These are phyloP conservation scores for Sphenodon punctatus DNA, from an alignment of 2,797 vertebrate genomes.

Conservation along the genomic window DNA sequence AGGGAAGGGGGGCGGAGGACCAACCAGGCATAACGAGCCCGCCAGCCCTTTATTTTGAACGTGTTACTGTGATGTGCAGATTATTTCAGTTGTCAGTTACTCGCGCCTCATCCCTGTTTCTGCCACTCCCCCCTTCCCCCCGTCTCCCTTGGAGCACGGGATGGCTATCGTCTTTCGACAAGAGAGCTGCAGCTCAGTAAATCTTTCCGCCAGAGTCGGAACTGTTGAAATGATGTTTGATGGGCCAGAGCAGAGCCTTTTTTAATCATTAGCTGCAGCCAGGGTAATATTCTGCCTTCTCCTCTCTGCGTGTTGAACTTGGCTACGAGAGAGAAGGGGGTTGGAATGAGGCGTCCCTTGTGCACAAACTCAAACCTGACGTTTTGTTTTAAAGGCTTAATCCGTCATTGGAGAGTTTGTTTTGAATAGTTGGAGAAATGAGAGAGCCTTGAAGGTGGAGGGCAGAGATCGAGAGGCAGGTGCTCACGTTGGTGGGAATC, in stretches of 20 bases:
- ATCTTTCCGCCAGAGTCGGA: not conserved
- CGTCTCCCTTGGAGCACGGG: not conserved
- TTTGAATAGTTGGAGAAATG: not conserved
- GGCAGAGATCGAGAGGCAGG: not conserved
- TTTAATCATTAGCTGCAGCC: not conserved
- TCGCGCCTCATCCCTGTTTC: not conserved
- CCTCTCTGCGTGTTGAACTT: rapidly evolving
- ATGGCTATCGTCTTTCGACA: not conserved
- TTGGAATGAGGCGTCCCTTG: rapidly evolving
- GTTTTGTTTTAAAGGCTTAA: not conserved
- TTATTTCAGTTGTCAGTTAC: not conserved
- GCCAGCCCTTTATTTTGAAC: not conserved
- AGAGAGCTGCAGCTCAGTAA: not conserved
- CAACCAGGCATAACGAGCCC: not conserved
- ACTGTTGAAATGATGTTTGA: not conserved
- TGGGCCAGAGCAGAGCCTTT: not conserved
- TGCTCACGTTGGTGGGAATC: not conserved
- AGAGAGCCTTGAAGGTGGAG: rapidly evolving
- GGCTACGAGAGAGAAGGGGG: rapidly evolving
- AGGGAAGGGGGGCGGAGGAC: not conserved
- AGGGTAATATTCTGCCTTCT: not conserved
- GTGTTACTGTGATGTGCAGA: not conserved
- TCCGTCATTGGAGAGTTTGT: not conserved
- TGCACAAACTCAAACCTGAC: not conserved
- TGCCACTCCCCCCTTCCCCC: not conserved